These are phyloP conservation scores for Cyanocitta stelleri DNA, from an alignment of 2,113 vertebrate species.

Conservation along the genomic window DNA sequence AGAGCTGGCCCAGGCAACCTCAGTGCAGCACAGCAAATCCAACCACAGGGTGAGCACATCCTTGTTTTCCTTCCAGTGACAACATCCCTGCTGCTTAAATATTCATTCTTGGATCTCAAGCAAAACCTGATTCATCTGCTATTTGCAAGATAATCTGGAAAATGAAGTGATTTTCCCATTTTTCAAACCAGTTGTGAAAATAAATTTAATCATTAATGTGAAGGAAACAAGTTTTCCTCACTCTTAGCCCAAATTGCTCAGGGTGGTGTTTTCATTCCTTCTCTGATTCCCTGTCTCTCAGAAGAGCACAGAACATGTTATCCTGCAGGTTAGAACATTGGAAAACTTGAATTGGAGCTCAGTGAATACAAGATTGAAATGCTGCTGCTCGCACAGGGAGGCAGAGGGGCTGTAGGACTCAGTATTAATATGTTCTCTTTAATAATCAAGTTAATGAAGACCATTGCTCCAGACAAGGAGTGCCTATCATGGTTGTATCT, in stretches of 20 bases:
- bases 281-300: not conserved
- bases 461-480: not conserved
- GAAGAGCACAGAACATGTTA: not conserved
- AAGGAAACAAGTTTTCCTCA: not conserved
- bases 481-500: not conserved
- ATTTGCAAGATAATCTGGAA: not conserved
- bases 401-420: not conserved
- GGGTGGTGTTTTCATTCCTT: not conserved
- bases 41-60: not conserved
- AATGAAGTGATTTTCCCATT: not conserved
- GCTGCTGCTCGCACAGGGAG: not conserved
- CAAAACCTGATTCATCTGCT: not conserved
- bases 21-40: not conserved
- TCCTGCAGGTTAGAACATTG: not conserved
- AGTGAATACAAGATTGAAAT: not conserved
- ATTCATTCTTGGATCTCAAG: not conserved
- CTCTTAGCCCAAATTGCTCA: not conserved
- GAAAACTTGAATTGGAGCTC: not conserved
- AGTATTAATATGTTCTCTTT: not conserved
- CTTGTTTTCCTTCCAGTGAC: not conserved
- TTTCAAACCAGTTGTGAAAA: not conserved
- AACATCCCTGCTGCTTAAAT: not conserved
- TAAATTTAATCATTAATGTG: not conserved
- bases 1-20: not conserved
- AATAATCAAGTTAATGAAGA: slow-evolving; percentile 4